phyloP scores from a whole-genome alignment of 2,113 vertebrate species.

The Orientallactaga bullata region DNA sequence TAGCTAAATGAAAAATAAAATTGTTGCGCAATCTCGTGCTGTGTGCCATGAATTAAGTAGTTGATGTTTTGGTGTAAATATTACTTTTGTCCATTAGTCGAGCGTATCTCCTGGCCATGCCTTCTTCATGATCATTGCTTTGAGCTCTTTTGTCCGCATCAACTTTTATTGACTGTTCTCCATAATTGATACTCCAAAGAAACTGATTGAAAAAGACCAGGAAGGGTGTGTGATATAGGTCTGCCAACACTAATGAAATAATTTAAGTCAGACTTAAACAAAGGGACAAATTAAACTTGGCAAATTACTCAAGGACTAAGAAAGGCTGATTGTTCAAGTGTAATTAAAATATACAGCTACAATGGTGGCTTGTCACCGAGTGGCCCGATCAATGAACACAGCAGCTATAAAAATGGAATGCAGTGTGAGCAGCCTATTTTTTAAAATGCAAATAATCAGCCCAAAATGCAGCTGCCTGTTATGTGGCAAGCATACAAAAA shows the following conservation, averaged over 20 bases:
- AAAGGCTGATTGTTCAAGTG: conserved; percentile 81
- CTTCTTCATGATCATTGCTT: conserved; percentile 61
- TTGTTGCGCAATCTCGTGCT: conserved; percentile 43
- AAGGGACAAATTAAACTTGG: conserved; percentile 82
- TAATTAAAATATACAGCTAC: conserved; percentile 83
- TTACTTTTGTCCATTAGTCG: conserved; percentile 63
- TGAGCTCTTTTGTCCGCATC: conserved; percentile 73
- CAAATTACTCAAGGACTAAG: conserved; percentile 80
- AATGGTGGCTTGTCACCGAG: conserved; percentile 70
- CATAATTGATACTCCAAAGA: conserved; percentile 78
- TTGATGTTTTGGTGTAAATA: background rate
- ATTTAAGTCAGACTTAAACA: conserved; percentile 81
- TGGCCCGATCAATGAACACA: conserved; percentile 80
- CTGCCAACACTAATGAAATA: conserved; percentile 80
- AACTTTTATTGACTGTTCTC: conserved; percentile 79
- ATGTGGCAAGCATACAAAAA: conserved; percentile 59
- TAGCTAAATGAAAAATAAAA: conserved; percentile 63
- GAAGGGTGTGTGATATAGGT: conserved; percentile 56
- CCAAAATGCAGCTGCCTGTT: conserved; percentile 67
- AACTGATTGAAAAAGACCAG: conserved; percentile 77
- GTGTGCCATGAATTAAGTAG: conserved; percentile 13
- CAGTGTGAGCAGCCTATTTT: conserved; percentile 74
- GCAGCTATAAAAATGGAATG: conserved; percentile 81
- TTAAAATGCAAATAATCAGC: conserved; percentile 79
- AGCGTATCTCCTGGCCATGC: conserved; percentile 43